Base-by-base conservation (phyloP, 2,888 invertebrate genomes). In the Tyria jacobaeae region DNA sequence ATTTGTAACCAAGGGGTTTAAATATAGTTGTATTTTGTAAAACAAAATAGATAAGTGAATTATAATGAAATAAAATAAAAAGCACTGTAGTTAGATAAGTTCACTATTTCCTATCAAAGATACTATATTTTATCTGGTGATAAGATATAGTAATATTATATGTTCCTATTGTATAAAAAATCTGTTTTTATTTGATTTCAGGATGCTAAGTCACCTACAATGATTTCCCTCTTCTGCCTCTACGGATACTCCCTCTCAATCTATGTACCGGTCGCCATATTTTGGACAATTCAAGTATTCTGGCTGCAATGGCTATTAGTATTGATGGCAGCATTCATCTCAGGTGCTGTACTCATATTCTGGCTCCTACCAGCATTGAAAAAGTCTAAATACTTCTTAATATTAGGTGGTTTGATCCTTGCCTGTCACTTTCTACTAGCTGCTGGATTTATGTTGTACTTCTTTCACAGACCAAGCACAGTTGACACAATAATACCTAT, bases 191-290 rank as follows among this genome's bases (percentile, higher is more conserved):
- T 31, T 34, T 63, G 70, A 72, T 67, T 75, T 88, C 90, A 95
- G 91, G 87, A 92, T 12, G 86, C 93, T 24, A 91, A 93, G 34
- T 90, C 95, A 0, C 96, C 96, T 24, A 95, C 96, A 24, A 94
- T 98, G 83, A 94, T 99, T 75, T 98, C 99, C 72, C 94, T 99
- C 12, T 95, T 99, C 83, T 99, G 99, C 87, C 95, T 99, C 12
- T 99, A 99, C 84, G 99, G 99, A 10, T 99, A 99, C 89, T 99
- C 99, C 0, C 93, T 99, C 51, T 96, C 98, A 37, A 97, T 99
- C 81, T 99, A 98, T 90, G 96, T 99, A 81, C 99, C 99, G 5
- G 97, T 98, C 10, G 97, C 99, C 3, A 96, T 99, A 70, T 92
- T 99, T 47, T 99, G 99, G 98, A 96, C 98, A 0, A 97, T 99